Conservation (phyloP, 1,140 invertebrate genomes). For the Zaprionus nigranus region DNA sequence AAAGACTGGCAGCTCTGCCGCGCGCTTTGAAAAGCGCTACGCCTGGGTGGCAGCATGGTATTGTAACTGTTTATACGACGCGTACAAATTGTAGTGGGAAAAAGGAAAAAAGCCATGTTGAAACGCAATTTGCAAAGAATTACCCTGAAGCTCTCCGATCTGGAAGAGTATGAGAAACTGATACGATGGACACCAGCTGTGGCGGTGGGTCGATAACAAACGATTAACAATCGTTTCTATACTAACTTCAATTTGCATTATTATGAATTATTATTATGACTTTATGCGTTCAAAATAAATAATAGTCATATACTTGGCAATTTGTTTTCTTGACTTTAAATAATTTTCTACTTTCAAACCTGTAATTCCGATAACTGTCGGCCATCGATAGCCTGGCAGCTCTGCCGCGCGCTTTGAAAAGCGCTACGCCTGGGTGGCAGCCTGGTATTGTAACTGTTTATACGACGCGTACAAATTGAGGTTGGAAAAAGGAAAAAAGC, state of each 20-base stretch:
- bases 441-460: slow-evolving; percentile 44
- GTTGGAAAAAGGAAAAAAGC: not conserved
- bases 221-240: not conserved
- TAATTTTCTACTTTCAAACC: not conserved
- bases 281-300: not conserved
- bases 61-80: slow-evolving; percentile 40
- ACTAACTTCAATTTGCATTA: not conserved
- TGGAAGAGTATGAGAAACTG: no score
- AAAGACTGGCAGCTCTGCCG: slow-evolving; percentile 30
- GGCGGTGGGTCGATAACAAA: slow-evolving; percentile 27
- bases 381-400: slow-evolving; percentile 25
- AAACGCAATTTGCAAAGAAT: no score
- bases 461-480: not conserved
- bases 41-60: slow-evolving; percentile 36
- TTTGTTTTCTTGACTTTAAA: not conserved
- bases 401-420: slow-evolving; percentile 40
- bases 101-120: no score
- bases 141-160: no score
- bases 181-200: slow-evolving; percentile 14
- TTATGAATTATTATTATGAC: not conserved
- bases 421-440: slow-evolving; percentile 31
- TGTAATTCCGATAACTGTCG: not conserved
- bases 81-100: not conserved
- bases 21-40: slow-evolving; percentile 35
- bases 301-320: not conserved